A percentile compares a stretch with the other conserved stretches of the same genome.
These are phyloP conservation scores for Drosophila tripunctata DNA, from an alignment of 2,888 invertebrate genomes.

Conservation along the genomic window DNA sequence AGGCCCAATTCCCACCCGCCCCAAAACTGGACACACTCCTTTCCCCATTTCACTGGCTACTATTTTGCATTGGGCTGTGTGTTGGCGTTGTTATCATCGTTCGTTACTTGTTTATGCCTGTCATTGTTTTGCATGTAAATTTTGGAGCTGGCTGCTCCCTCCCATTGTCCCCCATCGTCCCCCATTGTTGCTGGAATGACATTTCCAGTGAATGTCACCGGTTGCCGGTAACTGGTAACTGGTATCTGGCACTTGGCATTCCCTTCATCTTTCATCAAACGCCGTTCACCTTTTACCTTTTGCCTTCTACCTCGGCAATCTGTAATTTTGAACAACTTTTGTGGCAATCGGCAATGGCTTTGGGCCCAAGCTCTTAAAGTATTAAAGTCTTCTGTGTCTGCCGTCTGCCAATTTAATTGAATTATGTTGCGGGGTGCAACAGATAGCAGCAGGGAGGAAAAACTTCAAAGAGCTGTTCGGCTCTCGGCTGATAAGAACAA, in stretches of 20 bases:
- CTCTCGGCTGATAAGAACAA: conserved; percentile 63
- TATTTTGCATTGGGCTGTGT: not conserved
- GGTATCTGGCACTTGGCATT: not conserved
- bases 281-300: not conserved
- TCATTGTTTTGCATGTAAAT: conserved; percentile 79
- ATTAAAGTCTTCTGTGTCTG: conserved; percentile 37
- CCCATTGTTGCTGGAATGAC: conserved; percentile 25
- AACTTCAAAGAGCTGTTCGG: conserved; percentile 63
- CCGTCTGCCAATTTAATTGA: conserved; percentile 70
- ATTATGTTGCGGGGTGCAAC: conserved; percentile 49
- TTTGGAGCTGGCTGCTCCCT: conserved; percentile 53
- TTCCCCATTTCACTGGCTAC: not conserved
- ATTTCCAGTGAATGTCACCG: conserved; percentile 16
- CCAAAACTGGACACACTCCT: not conserved
- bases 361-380: conserved; percentile 27
- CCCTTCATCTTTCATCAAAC: not conserved
- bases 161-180: not conserved
- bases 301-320: not conserved
- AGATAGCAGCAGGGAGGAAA: not conserved
- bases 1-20: not conserved
- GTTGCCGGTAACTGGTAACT: conserved; percentile 11
- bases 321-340: conserved; percentile 12
- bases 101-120: conserved; percentile 68
- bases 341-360: conserved; percentile 20
- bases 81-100: conserved; percentile 34